phyloP scores from a whole-genome alignment of 2,113 vertebrate species.

The Apteryx mantelli region DNA sequence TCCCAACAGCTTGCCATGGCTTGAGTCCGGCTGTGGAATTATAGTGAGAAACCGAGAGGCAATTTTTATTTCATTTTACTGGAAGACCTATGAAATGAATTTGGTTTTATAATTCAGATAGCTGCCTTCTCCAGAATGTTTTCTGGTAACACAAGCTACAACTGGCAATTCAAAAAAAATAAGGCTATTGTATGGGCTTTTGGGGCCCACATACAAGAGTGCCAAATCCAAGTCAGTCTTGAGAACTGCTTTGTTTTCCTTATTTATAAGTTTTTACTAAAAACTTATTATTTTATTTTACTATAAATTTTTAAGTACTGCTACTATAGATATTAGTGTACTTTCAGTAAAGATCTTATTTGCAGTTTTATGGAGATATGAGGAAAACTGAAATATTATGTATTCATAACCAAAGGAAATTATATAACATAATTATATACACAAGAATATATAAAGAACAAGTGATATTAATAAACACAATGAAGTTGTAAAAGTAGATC shows the following conservation, averaged over 20 bases:
- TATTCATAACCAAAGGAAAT: neutral
- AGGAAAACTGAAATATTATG: neutral
- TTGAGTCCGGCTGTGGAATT: too few species aligned
- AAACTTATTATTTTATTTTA: too few species aligned
- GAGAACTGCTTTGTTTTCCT: too few species aligned
- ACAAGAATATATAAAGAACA: neutral
- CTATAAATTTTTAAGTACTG: too few species aligned
- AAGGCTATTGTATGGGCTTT: too few species aligned
- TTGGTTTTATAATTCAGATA: neutral
- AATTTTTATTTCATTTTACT: too few species aligned
- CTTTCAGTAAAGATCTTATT: neutral
- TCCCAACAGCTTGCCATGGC: too few species aligned
- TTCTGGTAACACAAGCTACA: neutral
- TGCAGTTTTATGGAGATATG: neutral
- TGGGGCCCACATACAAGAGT: too few species aligned
- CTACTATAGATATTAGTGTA: too few species aligned
- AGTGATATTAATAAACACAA: neutral
- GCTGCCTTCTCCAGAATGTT: neutral
- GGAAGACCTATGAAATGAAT: neutral
- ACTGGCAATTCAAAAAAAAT: neutral
- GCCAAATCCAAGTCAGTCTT: too few species aligned
- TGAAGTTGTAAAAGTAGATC: neutral
- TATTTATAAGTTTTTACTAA: too few species aligned
- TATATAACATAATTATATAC: neutral
- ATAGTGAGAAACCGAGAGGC: too few species aligned